Evolutionary conservation across 2,888 invertebrate species (phyloP), one percentile per base, ranked within the genome.

Genomic region (Nymphalis polychloros): DNA sequence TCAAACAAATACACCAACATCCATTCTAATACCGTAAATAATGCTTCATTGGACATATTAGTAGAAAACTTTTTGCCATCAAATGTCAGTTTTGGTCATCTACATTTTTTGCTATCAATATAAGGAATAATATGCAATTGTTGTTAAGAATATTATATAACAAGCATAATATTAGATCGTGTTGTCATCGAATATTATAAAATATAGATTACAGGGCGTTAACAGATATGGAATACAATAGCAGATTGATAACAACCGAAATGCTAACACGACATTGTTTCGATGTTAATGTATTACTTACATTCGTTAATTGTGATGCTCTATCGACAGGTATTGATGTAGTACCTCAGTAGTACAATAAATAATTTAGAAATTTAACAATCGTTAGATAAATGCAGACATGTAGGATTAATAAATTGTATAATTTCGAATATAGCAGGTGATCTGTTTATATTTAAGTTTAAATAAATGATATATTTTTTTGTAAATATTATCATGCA

Each of bases 161-260:
- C 16, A 17, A 57, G n/a, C 35, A 50, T 27, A 63, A 50, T 55
- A 64, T 53, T 55, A 64, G 16, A 59, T 70, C 70, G 63, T 53
- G 35, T 60, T 67, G 68, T 63, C 68, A 65, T 31, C 62, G 47
- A 41, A 48, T 59, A 49, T 67, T 59, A 63, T 52, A 63, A 68
- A 41, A 41, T 41, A 41, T 68, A 64, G 70, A 71, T 71, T 60
- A 65, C 53, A 67, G 70, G 64, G 67, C 68, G 70, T 63, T 23
- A 68, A 71, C 68, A 47, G 70, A 71, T 65, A 65, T 68, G 65
- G 65, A 71, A 65, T 52, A 71, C 68, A 71, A 71, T 71, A 47
- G 66, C n/a, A 59, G 67, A 68, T 60, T 65, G 70, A 71, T 68
- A 71, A 71, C 55, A 17, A 27, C 69, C 60, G 60, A 70, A 67